phyloP scores from a whole-genome alignment of 2,113 vertebrate genomes.

The Tylochromis polylepis region DNA sequence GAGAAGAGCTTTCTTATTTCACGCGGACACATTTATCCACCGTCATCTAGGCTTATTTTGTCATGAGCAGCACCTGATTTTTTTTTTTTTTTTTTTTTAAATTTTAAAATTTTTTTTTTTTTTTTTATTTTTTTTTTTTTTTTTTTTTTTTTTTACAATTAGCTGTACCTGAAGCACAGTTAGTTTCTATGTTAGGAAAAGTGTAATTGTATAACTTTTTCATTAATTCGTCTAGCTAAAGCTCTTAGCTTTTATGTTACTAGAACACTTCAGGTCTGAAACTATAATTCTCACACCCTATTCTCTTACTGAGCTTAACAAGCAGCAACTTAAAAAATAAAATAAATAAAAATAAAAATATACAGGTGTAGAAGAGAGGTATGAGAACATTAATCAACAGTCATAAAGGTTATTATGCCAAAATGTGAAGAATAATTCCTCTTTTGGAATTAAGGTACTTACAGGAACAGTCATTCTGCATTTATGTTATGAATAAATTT shows the following conservation, averaged over 20 bases:
- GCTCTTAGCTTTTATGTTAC: not conserved
- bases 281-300: not conserved
- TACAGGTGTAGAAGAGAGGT: not conserved
- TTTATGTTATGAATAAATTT: too few species aligned
- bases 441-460: too few species aligned
- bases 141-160: not conserved
- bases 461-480: too few species aligned
- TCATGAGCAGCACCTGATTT: conserved; percentile 61
- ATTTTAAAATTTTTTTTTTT: too few species aligned
- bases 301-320: not conserved
- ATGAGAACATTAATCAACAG: not conserved
- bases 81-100: too few species aligned
- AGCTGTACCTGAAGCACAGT: not conserved
- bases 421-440: too few species aligned
- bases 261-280: not conserved
- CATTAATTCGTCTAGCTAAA: too few species aligned
- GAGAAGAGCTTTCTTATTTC: not conserved
- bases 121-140: too few species aligned
- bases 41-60: conserved; percentile 67
- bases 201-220: not conserved
- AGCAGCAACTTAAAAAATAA: not conserved
- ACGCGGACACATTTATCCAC: not conserved
- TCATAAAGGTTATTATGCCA: too few species aligned
- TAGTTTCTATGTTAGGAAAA: not conserved
- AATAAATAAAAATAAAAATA: not conserved